phyloP scores from a whole-genome alignment of 2,113 vertebrate species.

The Erpornis zantholeuca region DNA sequence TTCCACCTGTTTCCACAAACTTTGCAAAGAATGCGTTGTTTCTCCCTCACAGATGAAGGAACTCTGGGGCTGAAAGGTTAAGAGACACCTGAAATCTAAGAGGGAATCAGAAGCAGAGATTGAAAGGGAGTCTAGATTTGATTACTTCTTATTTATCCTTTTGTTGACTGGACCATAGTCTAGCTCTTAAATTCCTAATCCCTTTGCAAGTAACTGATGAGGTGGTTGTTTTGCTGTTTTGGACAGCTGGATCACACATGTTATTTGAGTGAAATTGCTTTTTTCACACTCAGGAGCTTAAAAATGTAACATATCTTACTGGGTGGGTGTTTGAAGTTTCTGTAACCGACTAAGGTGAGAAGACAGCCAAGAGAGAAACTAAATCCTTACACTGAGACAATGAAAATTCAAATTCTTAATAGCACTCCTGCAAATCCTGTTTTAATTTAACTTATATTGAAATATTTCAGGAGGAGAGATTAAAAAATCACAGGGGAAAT shows the following conservation, averaged over 20 bases:
- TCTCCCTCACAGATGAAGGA: not conserved
- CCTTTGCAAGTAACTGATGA: not conserved
- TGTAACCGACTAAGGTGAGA: not conserved
- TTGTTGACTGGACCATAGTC: not conserved
- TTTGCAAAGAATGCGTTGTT: not conserved
- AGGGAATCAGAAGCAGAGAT: not conserved
- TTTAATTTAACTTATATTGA: constrained; percentile 16
- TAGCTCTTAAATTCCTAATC: not conserved
- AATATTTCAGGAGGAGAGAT: not conserved
- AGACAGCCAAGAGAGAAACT: not conserved
- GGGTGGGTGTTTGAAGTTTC: not conserved
- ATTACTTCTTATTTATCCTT: not conserved
- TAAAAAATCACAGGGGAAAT: not conserved
- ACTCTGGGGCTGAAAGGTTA: not conserved
- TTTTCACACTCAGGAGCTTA: not conserved
- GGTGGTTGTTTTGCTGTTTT: not conserved
- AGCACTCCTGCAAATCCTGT: not conserved
- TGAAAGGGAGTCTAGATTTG: not conserved
- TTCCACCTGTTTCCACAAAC: accelerated
- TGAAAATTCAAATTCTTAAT: not conserved
- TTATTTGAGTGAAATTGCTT: not conserved
- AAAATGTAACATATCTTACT: not conserved
- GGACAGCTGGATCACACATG: not conserved
- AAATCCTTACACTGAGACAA: not conserved
- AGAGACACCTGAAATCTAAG: not conserved